Evolutionary conservation across 2,888 invertebrate genomes (phyloP).

Genomic region (Cataglyphis altisquamis): DNA sequence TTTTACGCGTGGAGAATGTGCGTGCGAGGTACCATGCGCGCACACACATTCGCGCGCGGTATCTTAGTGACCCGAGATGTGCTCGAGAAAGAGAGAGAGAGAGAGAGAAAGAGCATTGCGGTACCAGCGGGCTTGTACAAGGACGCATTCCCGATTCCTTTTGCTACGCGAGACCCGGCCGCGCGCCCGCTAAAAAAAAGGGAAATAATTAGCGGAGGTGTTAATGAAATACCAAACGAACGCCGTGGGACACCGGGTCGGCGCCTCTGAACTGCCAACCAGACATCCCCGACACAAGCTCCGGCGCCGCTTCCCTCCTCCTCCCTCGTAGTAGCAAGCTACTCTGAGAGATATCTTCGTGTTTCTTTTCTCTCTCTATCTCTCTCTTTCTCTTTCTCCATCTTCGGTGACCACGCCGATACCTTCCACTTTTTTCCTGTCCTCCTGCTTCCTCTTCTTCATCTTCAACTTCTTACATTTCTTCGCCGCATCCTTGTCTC

Average conservation of each 20-base stretch:
- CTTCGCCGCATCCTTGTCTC: slow-evolving; percentile 36
- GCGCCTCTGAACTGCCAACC: slow-evolving; percentile 85
- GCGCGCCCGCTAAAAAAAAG: slow-evolving; percentile 75
- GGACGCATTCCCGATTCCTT: slow-evolving; percentile 74
- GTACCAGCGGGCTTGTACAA: slow-evolving; percentile 66
- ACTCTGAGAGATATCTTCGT: slow-evolving; percentile 68
- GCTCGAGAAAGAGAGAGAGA: slow-evolving; percentile 12
- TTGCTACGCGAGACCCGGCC: slow-evolving; percentile 70
- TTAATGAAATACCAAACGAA: slow-evolving; percentile 86
- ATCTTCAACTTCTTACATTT: slow-evolving; percentile 48
- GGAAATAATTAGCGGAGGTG: slow-evolving; percentile 86
- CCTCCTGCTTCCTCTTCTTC: slow-evolving; percentile 57
- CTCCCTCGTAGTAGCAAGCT: slow-evolving; percentile 62
- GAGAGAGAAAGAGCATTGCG: slow-evolving; percentile 40
- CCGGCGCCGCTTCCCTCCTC: slow-evolving; percentile 83
- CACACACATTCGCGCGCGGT: slow-evolving; percentile 17
- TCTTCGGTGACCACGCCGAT: slow-evolving; percentile 31
- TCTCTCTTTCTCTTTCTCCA: slow-evolving; percentile 37
- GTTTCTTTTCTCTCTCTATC: slow-evolving; percentile 38
- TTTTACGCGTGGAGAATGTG: neutral
- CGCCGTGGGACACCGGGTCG: slow-evolving; percentile 84
- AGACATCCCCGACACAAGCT: slow-evolving; percentile 85
- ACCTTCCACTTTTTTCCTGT: neutral
- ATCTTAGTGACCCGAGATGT: slow-evolving; percentile 35
- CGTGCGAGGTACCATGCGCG: neutral